phyloP scores from a whole-genome alignment of 2,113 vertebrate species.

The Neogale vison region DNA sequence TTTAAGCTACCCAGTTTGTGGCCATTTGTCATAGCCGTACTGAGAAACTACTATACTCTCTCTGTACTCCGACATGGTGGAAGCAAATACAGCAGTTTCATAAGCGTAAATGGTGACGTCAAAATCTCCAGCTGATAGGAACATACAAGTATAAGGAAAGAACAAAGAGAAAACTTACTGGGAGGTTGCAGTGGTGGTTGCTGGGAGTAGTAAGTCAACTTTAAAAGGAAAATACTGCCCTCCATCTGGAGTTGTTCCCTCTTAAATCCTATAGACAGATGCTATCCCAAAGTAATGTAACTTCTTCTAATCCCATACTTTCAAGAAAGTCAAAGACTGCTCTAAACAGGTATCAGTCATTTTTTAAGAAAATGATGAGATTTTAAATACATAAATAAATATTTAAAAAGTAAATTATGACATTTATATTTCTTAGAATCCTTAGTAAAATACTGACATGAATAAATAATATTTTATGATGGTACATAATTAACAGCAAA shows the following conservation, averaged over 20 bases:
- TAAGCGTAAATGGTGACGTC: background rate
- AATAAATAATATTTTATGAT: slow-evolving; percentile 11
- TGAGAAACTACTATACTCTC: background rate
- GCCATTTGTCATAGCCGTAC: background rate
- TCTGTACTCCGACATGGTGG: background rate
- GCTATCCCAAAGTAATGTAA: background rate
- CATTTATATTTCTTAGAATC: slow-evolving; percentile 7
- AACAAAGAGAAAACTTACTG: background rate
- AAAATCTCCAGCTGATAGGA: background rate
- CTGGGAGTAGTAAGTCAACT: background rate
- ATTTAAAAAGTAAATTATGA: background rate
- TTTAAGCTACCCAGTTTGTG: background rate
- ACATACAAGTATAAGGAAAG: background rate
- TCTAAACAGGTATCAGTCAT: background rate
- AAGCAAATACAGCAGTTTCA: background rate
- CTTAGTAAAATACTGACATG: background rate
- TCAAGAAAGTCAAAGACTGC: background rate
- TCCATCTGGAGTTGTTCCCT: background rate
- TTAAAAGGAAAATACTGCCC: background rate
- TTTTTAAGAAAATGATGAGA: background rate
- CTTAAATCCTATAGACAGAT: background rate
- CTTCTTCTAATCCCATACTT: background rate
- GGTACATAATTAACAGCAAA: slow-evolving; percentile 18
- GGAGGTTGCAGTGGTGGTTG: background rate
- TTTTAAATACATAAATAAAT: background rate